phyloP scores from a whole-genome alignment of 2,797 vertebrate genomes.

The Astyanax mexicanus region DNA sequence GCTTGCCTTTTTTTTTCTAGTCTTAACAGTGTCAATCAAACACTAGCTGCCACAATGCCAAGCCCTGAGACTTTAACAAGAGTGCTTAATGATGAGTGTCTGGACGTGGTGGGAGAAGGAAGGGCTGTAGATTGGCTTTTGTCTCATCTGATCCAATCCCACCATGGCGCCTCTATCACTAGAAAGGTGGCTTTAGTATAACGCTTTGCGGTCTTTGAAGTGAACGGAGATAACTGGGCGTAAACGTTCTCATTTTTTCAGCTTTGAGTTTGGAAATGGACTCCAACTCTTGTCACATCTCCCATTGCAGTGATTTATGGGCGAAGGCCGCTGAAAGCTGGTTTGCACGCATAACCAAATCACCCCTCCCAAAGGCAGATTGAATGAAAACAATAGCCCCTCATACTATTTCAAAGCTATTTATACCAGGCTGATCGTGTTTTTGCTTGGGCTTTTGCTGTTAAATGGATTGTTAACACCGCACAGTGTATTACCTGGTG shows the following conservation, averaged over 20 bases:
- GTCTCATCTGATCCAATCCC: slow-evolving; percentile 6
- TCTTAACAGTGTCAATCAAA: slow-evolving; percentile 37
- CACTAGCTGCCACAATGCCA: background rate
- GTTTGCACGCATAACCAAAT: slow-evolving; percentile 49
- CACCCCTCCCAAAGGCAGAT: slow-evolving; percentile 27
- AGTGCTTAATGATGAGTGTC: slow-evolving; percentile 5
- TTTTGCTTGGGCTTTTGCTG: slow-evolving; percentile 43
- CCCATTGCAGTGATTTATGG: slow-evolving; percentile 33
- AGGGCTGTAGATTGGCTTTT: background rate
- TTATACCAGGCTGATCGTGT: slow-evolving; percentile 33
- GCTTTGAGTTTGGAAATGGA: slow-evolving; percentile 13
- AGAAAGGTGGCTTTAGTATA: slow-evolving; percentile 7
- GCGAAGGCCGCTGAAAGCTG: slow-evolving; percentile 37
- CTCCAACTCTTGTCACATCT: background rate
- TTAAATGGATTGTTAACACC: slow-evolving; percentile 57
- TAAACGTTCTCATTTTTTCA: slow-evolving; percentile 21
- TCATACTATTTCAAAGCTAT: slow-evolving; percentile 26
- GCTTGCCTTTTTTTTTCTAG: background rate
- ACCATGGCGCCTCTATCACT: background rate
- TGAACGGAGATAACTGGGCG: slow-evolving; percentile 7
- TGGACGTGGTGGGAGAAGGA: background rate
- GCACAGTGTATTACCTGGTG: slow-evolving; percentile 49
- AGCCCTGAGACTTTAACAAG: slow-evolving; percentile 26
- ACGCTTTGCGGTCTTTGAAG: slow-evolving; percentile 15
- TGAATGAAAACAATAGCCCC: slow-evolving; percentile 48